phyloP scores from a whole-genome alignment of 1,140 invertebrate species.

The Drosophila truncata region DNA sequence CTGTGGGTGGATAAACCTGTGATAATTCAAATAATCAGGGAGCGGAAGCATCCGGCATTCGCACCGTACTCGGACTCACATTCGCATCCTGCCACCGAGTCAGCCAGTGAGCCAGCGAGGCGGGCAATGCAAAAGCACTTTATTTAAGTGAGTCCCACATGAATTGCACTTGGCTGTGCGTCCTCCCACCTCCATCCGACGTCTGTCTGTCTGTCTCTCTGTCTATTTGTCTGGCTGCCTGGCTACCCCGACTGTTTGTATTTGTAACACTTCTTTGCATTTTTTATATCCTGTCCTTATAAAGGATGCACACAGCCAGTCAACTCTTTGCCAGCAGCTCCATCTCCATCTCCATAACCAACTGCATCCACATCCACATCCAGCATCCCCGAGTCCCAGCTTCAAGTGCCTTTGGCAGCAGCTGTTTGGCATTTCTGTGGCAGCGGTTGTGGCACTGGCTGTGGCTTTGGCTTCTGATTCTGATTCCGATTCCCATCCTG shows the following conservation, averaged over 20 bases:
- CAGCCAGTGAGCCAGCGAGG: constrained; percentile 36
- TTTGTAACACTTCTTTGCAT: constrained; percentile 80
- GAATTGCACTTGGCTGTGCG: constrained; percentile 76
- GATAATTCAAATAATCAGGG: constrained; percentile 79
- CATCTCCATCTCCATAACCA: constrained; percentile 24
- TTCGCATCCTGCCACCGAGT: constrained; percentile 55
- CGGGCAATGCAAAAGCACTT: constrained; percentile 84
- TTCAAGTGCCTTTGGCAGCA: constrained; percentile 69
- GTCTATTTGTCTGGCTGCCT: constrained; percentile 30
- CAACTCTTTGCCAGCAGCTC: constrained; percentile 21
- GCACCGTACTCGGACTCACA: constrained; percentile 30
- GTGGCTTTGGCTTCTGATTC: constrained; percentile 37
- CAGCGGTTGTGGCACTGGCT: constrained; percentile 40
- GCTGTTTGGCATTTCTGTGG: constrained; percentile 62
- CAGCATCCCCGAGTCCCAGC: constrained; percentile 12
- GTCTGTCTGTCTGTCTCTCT: background rate
- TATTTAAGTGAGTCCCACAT: constrained; percentile 85
- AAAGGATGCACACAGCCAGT: constrained; percentile 54
- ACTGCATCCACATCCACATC: constrained; percentile 13
- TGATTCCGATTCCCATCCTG: constrained; percentile 8
- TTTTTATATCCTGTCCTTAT: constrained; percentile 70
- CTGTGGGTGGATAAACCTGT: constrained; percentile 54
- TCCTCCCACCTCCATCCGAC: constrained; percentile 12
- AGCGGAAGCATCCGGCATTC: constrained; percentile 61
- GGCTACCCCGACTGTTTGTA: constrained; percentile 67